Evolutionary conservation across 1,140 invertebrate genomes (phyloP), one percentile per base, ranked within the genome.

Genomic region (Neomicropteryx cornuta): DNA sequence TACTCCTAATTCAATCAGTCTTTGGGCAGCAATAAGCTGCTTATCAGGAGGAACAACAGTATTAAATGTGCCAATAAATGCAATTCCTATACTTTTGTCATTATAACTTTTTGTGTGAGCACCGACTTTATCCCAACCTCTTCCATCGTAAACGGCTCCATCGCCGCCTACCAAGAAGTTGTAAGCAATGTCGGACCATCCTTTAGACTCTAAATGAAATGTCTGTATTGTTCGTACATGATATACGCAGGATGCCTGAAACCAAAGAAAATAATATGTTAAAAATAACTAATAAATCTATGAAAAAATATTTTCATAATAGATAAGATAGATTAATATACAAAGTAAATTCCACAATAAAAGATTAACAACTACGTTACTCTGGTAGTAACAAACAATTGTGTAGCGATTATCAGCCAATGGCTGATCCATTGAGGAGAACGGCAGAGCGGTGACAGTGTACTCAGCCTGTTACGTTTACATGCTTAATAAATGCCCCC

Each of bases 131-230:
- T 66, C 58, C 75, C 75, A 81, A 11, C 76, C 77, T 17, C 62
- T 52, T 1, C 66, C 77, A 51, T 72, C 70, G 49, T 77, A 80
- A 2, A 69, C 67, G 4, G 60, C 55, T 3, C 75, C 75, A 48
- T 80, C 76, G 10, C 74, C 75, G 1, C 77, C 81, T 11, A 82
- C 61, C 2, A 83, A 48, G 49, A 84, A 86, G 48, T 75, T 83
- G 44, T 76, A 79, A 5, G 66, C 70, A 28, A 76, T 46, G 18
- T 48, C 46, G 3, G 29, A 35, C 44, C 43, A 48, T 0, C 53
- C 45, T 23, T 58, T 65, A 5, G 66, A 69, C 30, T 80, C 71
- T 41, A 82, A 77, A 49, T 83, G 80, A 47, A 72, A 81, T 4
- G 60, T 70, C 54, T 83, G 80, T 8, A 79, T 73, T 2, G 52